These are phyloP conservation scores for Poecilia gillii DNA, from an alignment of 2,797 vertebrate genomes.

Conservation along the genomic window DNA sequence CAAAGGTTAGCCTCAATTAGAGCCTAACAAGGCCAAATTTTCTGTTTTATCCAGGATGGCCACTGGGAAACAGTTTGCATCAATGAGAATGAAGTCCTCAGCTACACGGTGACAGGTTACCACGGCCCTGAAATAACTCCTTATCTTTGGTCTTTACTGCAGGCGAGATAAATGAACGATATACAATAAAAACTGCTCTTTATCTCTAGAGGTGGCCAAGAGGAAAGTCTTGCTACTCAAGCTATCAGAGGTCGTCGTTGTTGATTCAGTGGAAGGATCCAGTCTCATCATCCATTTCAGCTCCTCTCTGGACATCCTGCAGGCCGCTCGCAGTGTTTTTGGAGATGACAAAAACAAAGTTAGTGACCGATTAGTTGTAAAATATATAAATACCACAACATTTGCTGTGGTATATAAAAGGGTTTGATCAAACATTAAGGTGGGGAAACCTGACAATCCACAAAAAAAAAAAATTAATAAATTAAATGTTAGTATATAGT, in stretches of 20 bases:
- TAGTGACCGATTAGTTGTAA: constrained; percentile 27
- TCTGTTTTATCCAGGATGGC: constrained; percentile 75
- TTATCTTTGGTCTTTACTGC: not conserved
- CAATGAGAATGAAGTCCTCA: constrained; percentile 85
- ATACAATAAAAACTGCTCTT: not conserved
- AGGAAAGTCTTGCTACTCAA: constrained; percentile 83
- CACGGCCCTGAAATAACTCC: not conserved
- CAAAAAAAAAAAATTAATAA: not conserved
- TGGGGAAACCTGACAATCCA: constrained; percentile 2
- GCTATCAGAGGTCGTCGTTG: constrained; percentile 79
- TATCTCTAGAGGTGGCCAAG: constrained; percentile 74
- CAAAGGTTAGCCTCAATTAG: not conserved
- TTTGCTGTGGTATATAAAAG: not conserved
- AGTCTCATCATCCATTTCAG: constrained; percentile 88
- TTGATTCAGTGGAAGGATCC: constrained; percentile 83
- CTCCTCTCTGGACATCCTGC: constrained; percentile 86
- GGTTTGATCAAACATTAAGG: not conserved
- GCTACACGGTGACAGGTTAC: constrained; percentile 89
- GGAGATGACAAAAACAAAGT: constrained; percentile 86
- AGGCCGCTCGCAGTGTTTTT: constrained; percentile 80
- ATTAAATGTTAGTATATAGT: not conserved
- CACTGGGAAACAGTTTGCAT: constrained; percentile 93
- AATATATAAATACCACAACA: not conserved
- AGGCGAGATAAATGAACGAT: not conserved
- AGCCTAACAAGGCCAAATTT: not conserved